Base-by-base conservation (phyloP, 2,888 invertebrate genomes). In the Bhutanitis thaidina region DNA sequence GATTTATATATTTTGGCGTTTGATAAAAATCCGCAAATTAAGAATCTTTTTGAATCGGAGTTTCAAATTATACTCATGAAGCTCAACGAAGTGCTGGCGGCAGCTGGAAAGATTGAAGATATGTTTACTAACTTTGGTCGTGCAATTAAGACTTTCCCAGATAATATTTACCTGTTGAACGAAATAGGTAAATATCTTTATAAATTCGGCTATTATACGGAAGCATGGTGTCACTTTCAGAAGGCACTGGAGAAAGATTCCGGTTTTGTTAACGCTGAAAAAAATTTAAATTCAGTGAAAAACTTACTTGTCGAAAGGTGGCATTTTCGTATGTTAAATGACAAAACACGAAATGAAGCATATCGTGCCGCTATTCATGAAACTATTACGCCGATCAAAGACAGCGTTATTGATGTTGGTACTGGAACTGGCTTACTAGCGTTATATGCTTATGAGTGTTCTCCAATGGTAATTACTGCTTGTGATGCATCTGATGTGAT, bases 251-350 rank as follows among this genome's bases (percentile, higher is more conserved):
- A 70, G 50, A 58, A 86, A 1, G 86, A 92, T 62, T 77, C 86
- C 0, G 74, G 81, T 30, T 92, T 84, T 69, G 84, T 92, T 0
- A 85, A 87, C 58, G 92, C 92, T 10, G 92, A 93, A 63, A 92
- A 92, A 67, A 93, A 93, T 71, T 77, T 94, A 13, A 92, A 94
- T 68, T 93, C 93, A 56, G 81, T 93, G 0, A 93, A 92, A 63
- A 93, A 93, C 71, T 80, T 92, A 56, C 79, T 94, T 52, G 91
- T 96, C 37, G 94, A 94, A 54, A 81, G 95, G 44, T 96, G 96
- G 96, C 96, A 96, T 74, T 96, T 93, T 74, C 85, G 93, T 52
- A 96, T 96, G 96, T 76, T 96, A 20, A 96, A 96, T 80, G 96
- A 96, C 71, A 83, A 77, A 52, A 71, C 77, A 13, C 86, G 96